phyloP scores from a whole-genome alignment of 2,113 vertebrate genomes.

The Rattus rattus region DNA sequence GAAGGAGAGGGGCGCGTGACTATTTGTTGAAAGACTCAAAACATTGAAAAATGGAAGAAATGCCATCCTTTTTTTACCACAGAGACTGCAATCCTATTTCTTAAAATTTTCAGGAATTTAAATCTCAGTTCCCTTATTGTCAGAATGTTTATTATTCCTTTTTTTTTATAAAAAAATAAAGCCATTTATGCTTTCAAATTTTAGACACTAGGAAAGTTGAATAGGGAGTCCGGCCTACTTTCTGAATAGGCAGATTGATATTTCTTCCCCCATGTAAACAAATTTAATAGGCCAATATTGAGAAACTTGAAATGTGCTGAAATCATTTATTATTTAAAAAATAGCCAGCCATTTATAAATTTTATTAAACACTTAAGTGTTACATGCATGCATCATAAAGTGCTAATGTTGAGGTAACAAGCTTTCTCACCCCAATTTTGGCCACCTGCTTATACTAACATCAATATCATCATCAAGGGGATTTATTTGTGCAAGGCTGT shows the following conservation, averaged over 20 bases:
- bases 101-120: constrained; percentile 5
- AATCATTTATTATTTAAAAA: constrained; percentile 78
- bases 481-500: constrained; percentile 78
- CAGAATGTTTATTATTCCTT: background rate
- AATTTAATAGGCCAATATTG: constrained; percentile 72
- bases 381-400: constrained; percentile 39
- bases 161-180: constrained; percentile 30
- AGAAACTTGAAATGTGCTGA: constrained; percentile 73
- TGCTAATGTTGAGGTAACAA: constrained; percentile 55
- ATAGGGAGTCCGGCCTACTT: constrained; percentile 59
- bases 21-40: constrained; percentile 13
- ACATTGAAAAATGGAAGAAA: background rate
- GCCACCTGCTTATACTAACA: constrained; percentile 75
- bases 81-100: background rate
- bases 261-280: constrained; percentile 72
- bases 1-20: background rate
- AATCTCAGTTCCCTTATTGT: constrained; percentile 44
- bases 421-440: constrained; percentile 59
- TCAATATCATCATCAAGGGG: constrained; percentile 75
- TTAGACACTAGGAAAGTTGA: constrained; percentile 52
- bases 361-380: constrained; percentile 68
- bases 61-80: background rate
- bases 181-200: constrained; percentile 31
- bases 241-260: constrained; percentile 67
- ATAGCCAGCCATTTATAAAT: constrained; percentile 70